These are phyloP conservation scores for Zonitis immaculata DNA, from an alignment of 2,888 invertebrate genomes.

Conservation along the genomic window DNA sequence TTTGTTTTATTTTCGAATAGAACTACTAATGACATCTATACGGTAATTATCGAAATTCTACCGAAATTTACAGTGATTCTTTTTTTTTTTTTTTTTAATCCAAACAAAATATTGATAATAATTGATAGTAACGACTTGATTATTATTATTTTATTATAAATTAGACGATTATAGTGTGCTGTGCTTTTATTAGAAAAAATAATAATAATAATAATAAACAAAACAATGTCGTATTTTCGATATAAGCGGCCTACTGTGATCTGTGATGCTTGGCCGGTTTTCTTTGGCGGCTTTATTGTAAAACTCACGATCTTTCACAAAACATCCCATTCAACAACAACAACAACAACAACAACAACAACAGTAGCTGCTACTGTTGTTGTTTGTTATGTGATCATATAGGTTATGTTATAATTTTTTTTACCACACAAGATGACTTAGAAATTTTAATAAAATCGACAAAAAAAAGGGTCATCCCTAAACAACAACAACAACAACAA, in stretches of 20 bases:
- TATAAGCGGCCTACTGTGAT: neutral
- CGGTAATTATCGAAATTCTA: neutral
- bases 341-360: neutral
- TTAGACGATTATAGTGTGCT: no score
- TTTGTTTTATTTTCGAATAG: neutral
- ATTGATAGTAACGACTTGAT: no score
- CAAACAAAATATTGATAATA: no score
- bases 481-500: neutral
- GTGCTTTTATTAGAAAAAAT: neutral
- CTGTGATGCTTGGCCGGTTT: neutral
- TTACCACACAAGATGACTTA: neutral
- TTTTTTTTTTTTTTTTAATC: neutral
- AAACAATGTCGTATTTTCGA: neutral
- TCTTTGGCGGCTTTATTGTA: conserved; percentile 1
- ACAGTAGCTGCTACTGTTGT: neutral
- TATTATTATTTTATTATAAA: no score
- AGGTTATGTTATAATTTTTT: neutral
- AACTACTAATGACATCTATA: neutral
- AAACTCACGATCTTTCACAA: neutral
- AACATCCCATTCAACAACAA: neutral
- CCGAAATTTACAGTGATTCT: neutral
- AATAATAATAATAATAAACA: neutral
- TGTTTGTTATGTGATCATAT: neutral
- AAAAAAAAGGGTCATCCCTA: no score
- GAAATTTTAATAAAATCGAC: no score